These are phyloP conservation scores for Burhinus bistriatus DNA, from an alignment of 2,113 vertebrate genomes.

Conservation along the genomic window DNA sequence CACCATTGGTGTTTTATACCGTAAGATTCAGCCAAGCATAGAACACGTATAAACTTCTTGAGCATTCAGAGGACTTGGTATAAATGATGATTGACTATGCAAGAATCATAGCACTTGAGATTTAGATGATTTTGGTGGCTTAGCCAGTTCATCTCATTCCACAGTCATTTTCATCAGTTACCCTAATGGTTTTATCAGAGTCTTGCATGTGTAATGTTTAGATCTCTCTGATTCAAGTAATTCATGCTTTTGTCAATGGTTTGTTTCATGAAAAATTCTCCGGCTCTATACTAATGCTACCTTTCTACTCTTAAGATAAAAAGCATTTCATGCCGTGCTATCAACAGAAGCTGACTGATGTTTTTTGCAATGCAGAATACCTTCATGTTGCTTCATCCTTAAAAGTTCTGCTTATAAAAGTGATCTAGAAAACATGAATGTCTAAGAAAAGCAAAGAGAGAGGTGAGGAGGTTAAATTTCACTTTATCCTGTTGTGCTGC, in stretches of 20 bases:
- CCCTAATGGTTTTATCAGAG: not conserved
- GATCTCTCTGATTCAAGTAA: not conserved
- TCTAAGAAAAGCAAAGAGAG: not conserved
- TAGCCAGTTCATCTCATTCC: slow-evolving; percentile 5
- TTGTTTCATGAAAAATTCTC: not conserved
- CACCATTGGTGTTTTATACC: not conserved
- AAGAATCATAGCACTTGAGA: not conserved
- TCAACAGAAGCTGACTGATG: not conserved
- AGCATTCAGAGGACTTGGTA: not conserved
- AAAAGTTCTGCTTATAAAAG: not conserved
- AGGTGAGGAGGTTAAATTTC: not conserved
- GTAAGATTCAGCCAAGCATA: not conserved
- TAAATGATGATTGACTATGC: not conserved
- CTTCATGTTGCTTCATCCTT: not conserved
- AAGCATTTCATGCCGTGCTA: not conserved
- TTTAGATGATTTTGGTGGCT: not conserved
- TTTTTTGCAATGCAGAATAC: not conserved
- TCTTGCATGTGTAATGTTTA: not conserved
- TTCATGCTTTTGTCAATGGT: not conserved
- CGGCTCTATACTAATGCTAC: not conserved
- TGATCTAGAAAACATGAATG: not conserved
- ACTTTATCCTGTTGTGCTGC: not conserved
- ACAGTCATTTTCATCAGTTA: not conserved
- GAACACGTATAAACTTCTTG: not conserved
- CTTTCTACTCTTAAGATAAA: not conserved